Evolutionary conservation across 2,797 vertebrate genomes (phyloP).

Genomic region (Malacoctenus gilli): DNA sequence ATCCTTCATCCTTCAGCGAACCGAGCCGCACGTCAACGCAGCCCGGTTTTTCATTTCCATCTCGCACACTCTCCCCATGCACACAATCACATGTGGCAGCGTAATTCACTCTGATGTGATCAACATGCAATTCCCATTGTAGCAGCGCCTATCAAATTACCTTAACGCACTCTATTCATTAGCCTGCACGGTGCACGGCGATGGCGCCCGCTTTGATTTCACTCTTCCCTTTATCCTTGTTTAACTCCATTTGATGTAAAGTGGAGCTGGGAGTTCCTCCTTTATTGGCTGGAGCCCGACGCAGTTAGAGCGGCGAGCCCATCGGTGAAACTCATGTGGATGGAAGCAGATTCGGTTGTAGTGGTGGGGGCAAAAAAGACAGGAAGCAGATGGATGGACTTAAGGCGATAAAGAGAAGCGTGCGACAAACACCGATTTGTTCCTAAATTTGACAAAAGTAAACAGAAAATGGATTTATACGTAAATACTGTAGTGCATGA

Average conservation of each 20-base stretch:
- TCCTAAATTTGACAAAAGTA: too few species aligned
- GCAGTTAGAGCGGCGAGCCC: slow-evolving; percentile 50
- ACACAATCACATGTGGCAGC: neutral
- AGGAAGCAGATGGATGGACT: slow-evolving; percentile 1
- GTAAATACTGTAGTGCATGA: too few species aligned
- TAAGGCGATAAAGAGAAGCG: neutral
- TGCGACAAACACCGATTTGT: too few species aligned
- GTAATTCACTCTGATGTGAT: slow-evolving; percentile 35
- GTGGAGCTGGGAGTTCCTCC: neutral
- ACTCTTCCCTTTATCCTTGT: too few species aligned
- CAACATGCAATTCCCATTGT: slow-evolving; percentile 24
- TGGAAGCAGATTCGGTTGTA: slow-evolving; percentile 65
- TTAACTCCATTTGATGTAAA: too few species aligned
- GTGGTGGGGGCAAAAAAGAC: slow-evolving; percentile 39
- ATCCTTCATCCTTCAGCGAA: too few species aligned
- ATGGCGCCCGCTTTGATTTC: too few species aligned
- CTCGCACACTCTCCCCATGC: neutral
- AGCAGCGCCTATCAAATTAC: slow-evolving; percentile 24
- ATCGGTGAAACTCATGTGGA: slow-evolving; percentile 42
- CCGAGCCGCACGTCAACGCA: too few species aligned
- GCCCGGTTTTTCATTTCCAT: neutral
- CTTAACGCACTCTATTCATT: slow-evolving; percentile 5
- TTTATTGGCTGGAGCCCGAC: slow-evolving; percentile 34
- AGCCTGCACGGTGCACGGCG: slow-evolving; percentile 1
- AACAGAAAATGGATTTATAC: too few species aligned